Percentiles rank a stretch among this genome's conserved stretches.
phyloP scores from a whole-genome alignment of 2,113 vertebrate genomes.

The Larimichthys crocea region DNA sequence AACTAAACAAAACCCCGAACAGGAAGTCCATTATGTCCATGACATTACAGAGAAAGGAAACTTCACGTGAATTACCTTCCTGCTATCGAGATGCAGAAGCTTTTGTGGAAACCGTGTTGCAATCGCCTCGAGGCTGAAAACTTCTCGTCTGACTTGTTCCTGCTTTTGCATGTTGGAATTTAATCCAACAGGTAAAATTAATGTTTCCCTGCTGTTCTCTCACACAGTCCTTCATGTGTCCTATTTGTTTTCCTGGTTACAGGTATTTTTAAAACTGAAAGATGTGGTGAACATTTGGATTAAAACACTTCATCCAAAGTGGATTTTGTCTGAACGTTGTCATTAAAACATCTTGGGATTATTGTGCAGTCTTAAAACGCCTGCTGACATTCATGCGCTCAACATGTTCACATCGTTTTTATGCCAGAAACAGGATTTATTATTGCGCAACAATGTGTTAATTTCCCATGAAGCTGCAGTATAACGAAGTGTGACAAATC shows the following conservation, averaged over 20 bases:
- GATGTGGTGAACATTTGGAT: not conserved
- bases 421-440: not conserved
- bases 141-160: slow-evolving; percentile 16
- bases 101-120: not conserved
- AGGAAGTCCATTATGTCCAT: slow-evolving; percentile 16
- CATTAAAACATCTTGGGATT: too few relatives aligned
- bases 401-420: not conserved
- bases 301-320: too few relatives aligned
- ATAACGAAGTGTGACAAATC: too few relatives aligned
- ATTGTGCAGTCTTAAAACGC: not conserved
- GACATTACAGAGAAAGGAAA: not conserved
- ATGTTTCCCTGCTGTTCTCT: not conserved
- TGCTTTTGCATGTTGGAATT: not conserved
- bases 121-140: not conserved
- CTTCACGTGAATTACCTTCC: not conserved
- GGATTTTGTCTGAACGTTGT: too few relatives aligned
- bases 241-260: not conserved
- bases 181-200: not conserved
- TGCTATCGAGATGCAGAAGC: not conserved
- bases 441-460: not conserved
- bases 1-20: slow-evolving; percentile 5
- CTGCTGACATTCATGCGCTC: not conserved
- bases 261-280: not conserved
- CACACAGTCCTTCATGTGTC: not conserved
- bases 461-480: slow-evolving; percentile 4